Percentiles rank a stretch among this genome's conserved stretches.
phyloP scores from a whole-genome alignment of 2,113 vertebrate species.

The Calyptommatus sinebrachiatus region DNA sequence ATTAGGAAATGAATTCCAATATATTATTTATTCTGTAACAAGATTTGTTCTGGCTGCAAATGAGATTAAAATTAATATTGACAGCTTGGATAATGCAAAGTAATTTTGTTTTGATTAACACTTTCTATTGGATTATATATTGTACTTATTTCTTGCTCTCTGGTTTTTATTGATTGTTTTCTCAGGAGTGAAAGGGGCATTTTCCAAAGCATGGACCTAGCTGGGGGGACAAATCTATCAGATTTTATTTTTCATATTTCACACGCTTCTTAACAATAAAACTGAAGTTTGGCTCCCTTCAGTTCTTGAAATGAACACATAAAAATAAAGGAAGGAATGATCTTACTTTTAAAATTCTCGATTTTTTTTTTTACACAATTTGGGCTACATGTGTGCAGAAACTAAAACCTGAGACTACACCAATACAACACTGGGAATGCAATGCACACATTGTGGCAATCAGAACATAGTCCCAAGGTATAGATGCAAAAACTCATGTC shows the following conservation, averaged over 20 bases:
- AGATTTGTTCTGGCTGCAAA: constrained; percentile 33
- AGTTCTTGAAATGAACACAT: no score
- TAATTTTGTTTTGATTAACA: constrained; percentile 40
- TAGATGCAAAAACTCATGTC: no score
- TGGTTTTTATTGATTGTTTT: not conserved
- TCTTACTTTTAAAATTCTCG: no score
- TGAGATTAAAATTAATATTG: constrained; percentile 43
- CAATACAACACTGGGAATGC: no score
- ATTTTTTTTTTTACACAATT: no score
- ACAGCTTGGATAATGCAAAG: constrained; percentile 32
- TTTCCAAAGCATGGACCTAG: not conserved
- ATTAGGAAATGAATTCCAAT: constrained; percentile 32
- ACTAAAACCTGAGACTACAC: no score
- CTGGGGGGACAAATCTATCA: no score
- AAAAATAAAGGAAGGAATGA: no score
- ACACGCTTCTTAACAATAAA: not conserved
- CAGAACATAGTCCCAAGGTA: no score
- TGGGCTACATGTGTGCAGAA: no score
- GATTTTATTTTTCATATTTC: no score
- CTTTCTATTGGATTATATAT: constrained; percentile 13
- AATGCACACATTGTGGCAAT: no score
- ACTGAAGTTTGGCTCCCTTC: not conserved
- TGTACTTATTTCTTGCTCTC: constrained; percentile 1
- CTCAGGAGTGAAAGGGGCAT: not conserved
- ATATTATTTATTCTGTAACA: constrained; percentile 39